phyloP scores from a whole-genome alignment of 2,113 vertebrate species.

The Bambusicola thoracicus region DNA sequence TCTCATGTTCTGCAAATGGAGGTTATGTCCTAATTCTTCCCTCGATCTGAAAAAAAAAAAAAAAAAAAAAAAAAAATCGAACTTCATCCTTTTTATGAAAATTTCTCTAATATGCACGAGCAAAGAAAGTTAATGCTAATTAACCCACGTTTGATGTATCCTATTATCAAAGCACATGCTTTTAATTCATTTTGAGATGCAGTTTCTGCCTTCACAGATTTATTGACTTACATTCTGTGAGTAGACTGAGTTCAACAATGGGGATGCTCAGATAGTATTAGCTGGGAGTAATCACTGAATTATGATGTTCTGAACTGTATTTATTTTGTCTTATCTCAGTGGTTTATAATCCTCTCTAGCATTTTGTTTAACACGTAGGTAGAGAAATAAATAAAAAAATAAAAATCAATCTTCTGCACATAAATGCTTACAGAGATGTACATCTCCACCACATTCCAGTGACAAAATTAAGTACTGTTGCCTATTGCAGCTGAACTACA shows the following conservation, averaged over 20 bases:
- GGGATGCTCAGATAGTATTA: not conserved
- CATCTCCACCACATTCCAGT: not conserved
- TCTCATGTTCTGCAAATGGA: not conserved
- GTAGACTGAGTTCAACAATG: not conserved
- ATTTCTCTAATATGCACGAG: not conserved
- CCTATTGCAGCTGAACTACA: fast-evolving
- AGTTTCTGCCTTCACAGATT: not conserved
- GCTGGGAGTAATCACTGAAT: not conserved
- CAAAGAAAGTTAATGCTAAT: not conserved
- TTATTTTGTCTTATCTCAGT: not conserved
- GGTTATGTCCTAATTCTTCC: not conserved
- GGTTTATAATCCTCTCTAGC: not conserved
- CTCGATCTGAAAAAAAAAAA: not conserved
- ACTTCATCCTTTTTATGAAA: not conserved
- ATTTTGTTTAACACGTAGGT: not conserved
- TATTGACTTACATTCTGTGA: not conserved
- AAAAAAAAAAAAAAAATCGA: not conserved
- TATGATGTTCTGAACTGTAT: not conserved
- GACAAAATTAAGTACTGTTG: not conserved
- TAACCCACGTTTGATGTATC: not conserved
- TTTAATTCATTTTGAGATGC: not conserved
- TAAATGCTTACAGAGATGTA: not conserved
- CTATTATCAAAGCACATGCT: not conserved
- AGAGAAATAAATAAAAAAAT: not conserved
- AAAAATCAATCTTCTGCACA: not conserved